phyloP scores from a whole-genome alignment of 2,113 vertebrate genomes.

The Neogale vison region DNA sequence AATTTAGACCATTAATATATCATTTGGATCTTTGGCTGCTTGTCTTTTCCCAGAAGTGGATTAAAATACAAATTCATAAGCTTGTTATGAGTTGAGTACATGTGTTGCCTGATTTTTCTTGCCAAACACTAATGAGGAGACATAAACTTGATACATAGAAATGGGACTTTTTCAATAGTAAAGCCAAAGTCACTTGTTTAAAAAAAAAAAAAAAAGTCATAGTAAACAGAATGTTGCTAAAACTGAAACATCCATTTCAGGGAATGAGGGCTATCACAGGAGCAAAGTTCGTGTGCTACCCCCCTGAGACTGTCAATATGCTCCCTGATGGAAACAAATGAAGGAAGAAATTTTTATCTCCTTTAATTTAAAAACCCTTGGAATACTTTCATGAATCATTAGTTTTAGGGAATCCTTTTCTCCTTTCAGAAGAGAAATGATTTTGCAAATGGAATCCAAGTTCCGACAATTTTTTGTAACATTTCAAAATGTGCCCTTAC shows the following conservation, averaged over 20 bases:
- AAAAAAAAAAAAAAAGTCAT: background rate
- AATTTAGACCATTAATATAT: constrained; percentile 69
- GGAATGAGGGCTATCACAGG: background rate
- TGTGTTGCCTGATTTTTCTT: constrained; percentile 67
- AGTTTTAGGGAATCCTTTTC: background rate
- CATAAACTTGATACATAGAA: constrained; percentile 66
- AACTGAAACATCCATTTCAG: background rate
- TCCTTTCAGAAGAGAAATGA: background rate
- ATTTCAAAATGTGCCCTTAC: background rate
- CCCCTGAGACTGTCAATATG: background rate
- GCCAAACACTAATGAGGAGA: constrained; percentile 74
- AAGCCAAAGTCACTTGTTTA: constrained; percentile 47
- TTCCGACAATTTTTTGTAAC: constrained; percentile 13
- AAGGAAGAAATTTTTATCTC: background rate
- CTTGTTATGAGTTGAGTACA: constrained; percentile 61
- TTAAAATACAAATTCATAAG: constrained; percentile 73
- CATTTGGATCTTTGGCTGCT: constrained; percentile 69
- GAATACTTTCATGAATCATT: constrained; percentile 38
- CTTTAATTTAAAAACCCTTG: constrained; percentile 11
- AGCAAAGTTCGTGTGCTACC: background rate
- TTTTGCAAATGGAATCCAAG: background rate
- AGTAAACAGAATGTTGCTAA: background rate
- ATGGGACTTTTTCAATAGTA: constrained; percentile 2
- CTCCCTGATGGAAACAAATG: background rate
- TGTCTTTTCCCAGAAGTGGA: constrained; percentile 74